These are phyloP conservation scores for Sphaeramia orbicularis DNA, from an alignment of 2,797 vertebrate species.

Conservation along the genomic window DNA sequence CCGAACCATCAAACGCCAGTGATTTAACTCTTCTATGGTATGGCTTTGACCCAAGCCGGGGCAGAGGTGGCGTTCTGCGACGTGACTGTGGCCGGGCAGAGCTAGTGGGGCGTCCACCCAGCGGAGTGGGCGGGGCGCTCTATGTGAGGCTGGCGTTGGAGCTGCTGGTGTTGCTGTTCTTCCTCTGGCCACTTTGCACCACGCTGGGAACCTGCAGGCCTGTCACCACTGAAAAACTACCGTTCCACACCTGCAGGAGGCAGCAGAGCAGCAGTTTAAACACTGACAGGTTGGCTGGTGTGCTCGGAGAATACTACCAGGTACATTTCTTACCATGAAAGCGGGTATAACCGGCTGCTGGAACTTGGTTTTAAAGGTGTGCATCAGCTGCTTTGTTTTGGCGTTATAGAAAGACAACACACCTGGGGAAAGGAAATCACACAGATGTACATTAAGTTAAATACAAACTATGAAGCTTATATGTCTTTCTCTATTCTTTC, in stretches of 20 bases:
- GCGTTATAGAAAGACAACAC: constrained; percentile 93
- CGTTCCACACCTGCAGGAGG: constrained; percentile 92
- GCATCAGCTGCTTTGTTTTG: constrained; percentile 92
- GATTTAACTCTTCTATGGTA: constrained; percentile 56
- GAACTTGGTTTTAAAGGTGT: constrained; percentile 94
- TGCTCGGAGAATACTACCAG: not conserved
- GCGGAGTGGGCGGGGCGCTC: constrained; percentile 17
- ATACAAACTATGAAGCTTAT: not conserved
- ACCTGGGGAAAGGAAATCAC: constrained; percentile 72
- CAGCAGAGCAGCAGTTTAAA: constrained; percentile 2
- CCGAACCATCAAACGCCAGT: constrained; percentile 35
- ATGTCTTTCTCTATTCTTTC: not conserved
- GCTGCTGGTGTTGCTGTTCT: constrained; percentile 94
- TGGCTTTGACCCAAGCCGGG: constrained; percentile 36
- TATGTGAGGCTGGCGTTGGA: constrained; percentile 95
- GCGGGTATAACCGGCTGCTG: constrained; percentile 93
- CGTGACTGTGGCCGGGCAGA: constrained; percentile 30
- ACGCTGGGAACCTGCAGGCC: constrained; percentile 94
- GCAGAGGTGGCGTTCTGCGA: constrained; percentile 35
- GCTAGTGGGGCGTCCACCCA: constrained; percentile 26
- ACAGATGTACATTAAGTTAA: no score
- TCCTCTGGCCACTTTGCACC: constrained; percentile 91
- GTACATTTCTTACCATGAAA: constrained; percentile 88
- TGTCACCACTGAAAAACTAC: constrained; percentile 92
- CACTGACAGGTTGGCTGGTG: not conserved